Evolutionary conservation across 2,797 vertebrate species (phyloP).

Genomic region (Pipistrellus pipistrellus): DNA sequence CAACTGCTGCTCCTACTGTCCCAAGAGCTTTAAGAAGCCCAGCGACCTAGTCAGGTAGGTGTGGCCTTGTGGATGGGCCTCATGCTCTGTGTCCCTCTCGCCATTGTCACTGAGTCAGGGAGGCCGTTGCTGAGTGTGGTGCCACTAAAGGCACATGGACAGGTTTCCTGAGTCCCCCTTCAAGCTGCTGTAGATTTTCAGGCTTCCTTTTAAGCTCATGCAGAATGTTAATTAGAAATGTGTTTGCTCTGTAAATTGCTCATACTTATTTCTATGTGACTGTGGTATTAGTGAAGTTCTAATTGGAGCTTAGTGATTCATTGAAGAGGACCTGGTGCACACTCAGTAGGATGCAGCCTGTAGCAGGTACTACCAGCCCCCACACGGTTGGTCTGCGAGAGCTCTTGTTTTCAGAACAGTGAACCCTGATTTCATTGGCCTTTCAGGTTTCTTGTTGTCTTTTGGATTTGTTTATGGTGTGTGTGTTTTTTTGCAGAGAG

Average conservation of each 20-base stretch:
- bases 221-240: rapidly evolving
- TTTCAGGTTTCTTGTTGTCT: not conserved
- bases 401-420: not conserved
- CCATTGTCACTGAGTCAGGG: not conserved
- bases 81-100: not conserved
- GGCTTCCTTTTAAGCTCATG: not conserved
- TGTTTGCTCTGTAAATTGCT: not conserved
- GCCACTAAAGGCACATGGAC: rapidly evolving
- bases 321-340: not conserved
- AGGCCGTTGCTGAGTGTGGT: not conserved
- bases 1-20: constrained; percentile 96
- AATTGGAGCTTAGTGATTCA: not conserved
- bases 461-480: not conserved
- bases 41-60: constrained; percentile 97
- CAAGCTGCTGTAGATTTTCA: rapidly evolving
- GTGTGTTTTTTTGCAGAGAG: not conserved
- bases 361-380: not conserved
- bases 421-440: not conserved
- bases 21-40: constrained; percentile 99
- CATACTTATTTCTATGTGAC: not conserved
- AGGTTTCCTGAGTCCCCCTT: not conserved
- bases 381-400: not conserved
- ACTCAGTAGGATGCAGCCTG: not conserved
- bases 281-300: not conserved
- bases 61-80: rapidly evolving